Evolutionary conservation across 2,797 vertebrate genomes (phyloP).

Genomic region (Enteromius fasciolatus): DNA sequence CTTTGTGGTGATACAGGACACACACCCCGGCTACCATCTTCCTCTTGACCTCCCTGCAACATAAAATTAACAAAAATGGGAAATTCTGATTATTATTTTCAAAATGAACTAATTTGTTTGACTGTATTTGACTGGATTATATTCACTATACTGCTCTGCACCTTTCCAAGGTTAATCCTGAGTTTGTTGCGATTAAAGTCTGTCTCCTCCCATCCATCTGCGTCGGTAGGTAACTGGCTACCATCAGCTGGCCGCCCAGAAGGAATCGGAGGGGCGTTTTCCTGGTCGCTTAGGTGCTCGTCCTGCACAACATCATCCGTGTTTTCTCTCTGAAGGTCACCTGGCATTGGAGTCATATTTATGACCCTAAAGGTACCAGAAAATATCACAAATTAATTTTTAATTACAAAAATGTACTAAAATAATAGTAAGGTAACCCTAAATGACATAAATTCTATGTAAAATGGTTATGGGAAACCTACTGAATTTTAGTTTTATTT

Average conservation of each 20-base stretch:
- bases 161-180: slow-evolving; percentile 97
- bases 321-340: slow-evolving; percentile 92
- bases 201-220: slow-evolving; percentile 93
- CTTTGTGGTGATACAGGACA: slow-evolving; percentile 87
- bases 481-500: background rate
- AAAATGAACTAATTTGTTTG: background rate
- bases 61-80: background rate
- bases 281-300: slow-evolving; percentile 95
- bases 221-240: slow-evolving; percentile 71
- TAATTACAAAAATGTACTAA: background rate
- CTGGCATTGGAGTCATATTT: slow-evolving; percentile 85
- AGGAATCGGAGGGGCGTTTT: slow-evolving; percentile 89
- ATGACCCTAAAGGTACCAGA: slow-evolving; percentile 40
- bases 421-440: background rate
- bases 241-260: slow-evolving; percentile 76
- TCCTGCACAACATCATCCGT: slow-evolving; percentile 96
- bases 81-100: background rate
- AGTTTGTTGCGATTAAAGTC: slow-evolving; percentile 98
- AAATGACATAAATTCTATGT: background rate
- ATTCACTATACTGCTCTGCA: slow-evolving; percentile 58
- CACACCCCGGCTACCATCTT: slow-evolving; percentile 83
- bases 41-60: slow-evolving; percentile 83
- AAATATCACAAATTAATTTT: slow-evolving; percentile 19
- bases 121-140: background rate
- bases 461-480: background rate